Conservation (phyloP, 2,888 invertebrate species). For the Labia minor region DNA sequence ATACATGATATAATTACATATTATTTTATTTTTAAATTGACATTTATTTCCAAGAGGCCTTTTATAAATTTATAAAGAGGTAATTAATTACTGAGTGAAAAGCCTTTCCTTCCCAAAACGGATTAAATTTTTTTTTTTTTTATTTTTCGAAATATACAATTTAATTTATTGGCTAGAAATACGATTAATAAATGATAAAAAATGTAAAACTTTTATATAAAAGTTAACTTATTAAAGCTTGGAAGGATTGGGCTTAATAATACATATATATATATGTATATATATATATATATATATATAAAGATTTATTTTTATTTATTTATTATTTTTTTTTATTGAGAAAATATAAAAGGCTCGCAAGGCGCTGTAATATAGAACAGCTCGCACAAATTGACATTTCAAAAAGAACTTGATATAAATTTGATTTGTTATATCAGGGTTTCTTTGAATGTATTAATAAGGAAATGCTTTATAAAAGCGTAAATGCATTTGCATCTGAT, state of each 20-base stretch:
- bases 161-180: too few species aligned
- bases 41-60: neutral
- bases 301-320: too few species aligned
- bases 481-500: neutral
- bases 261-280: neutral
- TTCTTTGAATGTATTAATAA: neutral
- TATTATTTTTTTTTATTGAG: too few species aligned
- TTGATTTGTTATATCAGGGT: neutral
- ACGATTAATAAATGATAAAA: neutral
- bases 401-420: conserved; percentile 16
- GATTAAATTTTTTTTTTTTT: too few species aligned
- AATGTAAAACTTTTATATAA: neutral
- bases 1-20: too few species aligned
- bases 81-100: neutral
- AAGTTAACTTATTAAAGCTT: conserved; percentile 7
- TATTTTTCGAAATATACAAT: too few species aligned
- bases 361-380: neutral
- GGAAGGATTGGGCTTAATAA: neutral
- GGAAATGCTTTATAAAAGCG: neutral
- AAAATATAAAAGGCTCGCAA: conserved; percentile 14
- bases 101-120: too few species aligned
- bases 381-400: neutral
- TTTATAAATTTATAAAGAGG: neutral
- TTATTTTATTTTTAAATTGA: neutral
- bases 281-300: neutral